phyloP scores from a whole-genome alignment of 2,113 vertebrate genomes.

The Psammodynastes pulverulentus region DNA sequence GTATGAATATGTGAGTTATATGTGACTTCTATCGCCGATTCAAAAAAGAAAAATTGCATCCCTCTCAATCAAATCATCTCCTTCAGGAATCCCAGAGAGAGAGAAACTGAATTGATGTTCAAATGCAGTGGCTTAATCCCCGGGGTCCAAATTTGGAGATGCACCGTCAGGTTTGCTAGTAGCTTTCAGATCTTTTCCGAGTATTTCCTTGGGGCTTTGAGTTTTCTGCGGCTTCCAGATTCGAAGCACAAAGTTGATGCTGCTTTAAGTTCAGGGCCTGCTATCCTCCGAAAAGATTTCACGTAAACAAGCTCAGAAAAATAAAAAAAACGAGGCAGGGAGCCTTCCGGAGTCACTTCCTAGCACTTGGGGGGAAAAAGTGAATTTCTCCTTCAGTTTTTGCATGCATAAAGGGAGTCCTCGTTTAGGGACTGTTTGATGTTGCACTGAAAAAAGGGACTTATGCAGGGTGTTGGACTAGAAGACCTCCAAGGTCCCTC shows the following conservation, averaged over 20 bases:
- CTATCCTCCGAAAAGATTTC: slow-evolving; percentile 2
- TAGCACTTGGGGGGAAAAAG: slow-evolving; percentile 22
- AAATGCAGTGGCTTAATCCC: not conserved
- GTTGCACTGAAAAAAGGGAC: not conserved
- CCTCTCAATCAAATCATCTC: not conserved
- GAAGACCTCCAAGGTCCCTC: no score
- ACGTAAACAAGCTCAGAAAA: not conserved
- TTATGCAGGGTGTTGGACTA: no score
- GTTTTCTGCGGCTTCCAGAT: not conserved
- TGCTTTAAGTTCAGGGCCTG: not conserved
- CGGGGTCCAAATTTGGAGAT: not conserved
- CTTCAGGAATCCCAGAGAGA: not conserved
- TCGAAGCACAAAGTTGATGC: not conserved
- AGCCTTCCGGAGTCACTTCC: accelerated
- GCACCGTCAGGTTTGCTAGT: not conserved
- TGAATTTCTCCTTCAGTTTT: slow-evolving; percentile 36
- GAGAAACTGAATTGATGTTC: not conserved
- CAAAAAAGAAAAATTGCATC: not conserved
- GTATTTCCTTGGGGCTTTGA: not conserved
- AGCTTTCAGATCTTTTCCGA: not conserved
- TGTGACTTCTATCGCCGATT: not conserved
- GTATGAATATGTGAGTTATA: not conserved
- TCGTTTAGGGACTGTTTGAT: accelerated
- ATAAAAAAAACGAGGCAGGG: not conserved
- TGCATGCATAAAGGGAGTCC: not conserved